Base-by-base conservation (phyloP, 2,797 vertebrate genomes). In the Artibeus lituratus region DNA sequence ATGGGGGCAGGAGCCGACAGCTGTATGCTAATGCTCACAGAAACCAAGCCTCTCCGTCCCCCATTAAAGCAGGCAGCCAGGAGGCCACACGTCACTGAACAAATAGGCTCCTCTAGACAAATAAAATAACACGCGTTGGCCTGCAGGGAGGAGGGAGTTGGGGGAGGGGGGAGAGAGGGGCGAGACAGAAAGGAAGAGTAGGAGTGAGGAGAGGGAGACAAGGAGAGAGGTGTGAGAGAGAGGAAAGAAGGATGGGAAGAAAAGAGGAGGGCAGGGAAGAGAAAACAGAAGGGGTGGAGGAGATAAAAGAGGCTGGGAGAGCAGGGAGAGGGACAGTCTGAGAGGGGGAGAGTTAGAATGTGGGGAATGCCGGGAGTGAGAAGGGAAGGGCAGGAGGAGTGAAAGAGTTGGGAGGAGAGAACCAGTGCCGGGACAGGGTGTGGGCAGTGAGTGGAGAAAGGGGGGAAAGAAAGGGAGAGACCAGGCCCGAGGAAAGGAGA, bases 11-110 rank as follows among this genome's bases (percentile, higher is more conserved):
- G 96, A 96, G 96, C 96, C 95, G 94, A 98, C 99, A 99, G 99
- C 99, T 99, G 99, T 99, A 99, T 99, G 99, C 98, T 99, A 99
- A 99, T 99, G 9, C 67, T 94, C 91, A 37, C 90, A 93, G 99
- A 98, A 98, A 98, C 98, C 98, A 95, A 98, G 98, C 98, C 97
- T 97, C 97, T 96, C 96, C 98, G 97, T 96, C 98, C 98, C 98
- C 97, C 96, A 97, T 97, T 98, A 98, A 98, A 97, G 96, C 97
- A 84, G 97, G 96, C 95, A 86, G 97, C 97, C 98, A 87, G 97
- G 98, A 98, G 98, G 98, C 98, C 99, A 99, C 99, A 99, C 99
- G 99, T 99, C 99, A 98, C 98, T 99, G 99, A 99, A 98, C 99
- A 99, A 99, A 99, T 98, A 99, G 98, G 97, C 98, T 97, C 98